These are phyloP conservation scores for Lutraria rhynchaena DNA, from an alignment of 1,140 invertebrate species.

Conservation along the genomic window DNA sequence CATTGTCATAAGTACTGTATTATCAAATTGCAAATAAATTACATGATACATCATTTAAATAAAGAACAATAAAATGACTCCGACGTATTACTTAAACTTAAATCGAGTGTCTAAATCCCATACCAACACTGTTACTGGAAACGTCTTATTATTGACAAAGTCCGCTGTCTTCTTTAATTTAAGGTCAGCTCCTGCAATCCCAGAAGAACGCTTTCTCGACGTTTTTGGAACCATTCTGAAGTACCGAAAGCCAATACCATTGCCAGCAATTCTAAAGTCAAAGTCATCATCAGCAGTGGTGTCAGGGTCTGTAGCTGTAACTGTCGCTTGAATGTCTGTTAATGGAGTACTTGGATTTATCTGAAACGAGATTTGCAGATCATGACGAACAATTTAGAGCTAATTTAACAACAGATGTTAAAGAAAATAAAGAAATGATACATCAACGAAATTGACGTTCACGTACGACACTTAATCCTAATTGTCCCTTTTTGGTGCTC, in stretches of 20 bases:
- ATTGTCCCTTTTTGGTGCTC: too few species aligned
- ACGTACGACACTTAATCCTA: too few species aligned
- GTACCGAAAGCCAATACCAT: background rate
- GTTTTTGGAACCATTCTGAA: constrained; percentile 1
- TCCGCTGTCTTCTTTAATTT: background rate
- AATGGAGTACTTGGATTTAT: background rate
- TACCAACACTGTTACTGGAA: constrained; percentile 6
- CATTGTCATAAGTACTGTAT: too few species aligned
- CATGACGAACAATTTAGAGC: too few species aligned
- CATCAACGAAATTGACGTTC: too few species aligned
- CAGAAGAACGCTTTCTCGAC: background rate
- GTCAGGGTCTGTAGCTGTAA: background rate
- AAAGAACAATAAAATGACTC: too few species aligned
- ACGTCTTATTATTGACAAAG: constrained; percentile 13
- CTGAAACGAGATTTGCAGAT: background rate
- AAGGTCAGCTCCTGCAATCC: background rate
- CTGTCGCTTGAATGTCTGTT: background rate
- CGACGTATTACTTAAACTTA: too few species aligned
- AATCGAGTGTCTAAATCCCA: background rate
- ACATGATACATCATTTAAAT: too few species aligned
- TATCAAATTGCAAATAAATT: too few species aligned
- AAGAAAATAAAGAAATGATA: too few species aligned
- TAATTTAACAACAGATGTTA: too few species aligned
- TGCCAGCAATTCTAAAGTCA: background rate
- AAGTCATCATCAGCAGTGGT: background rate